These are phyloP conservation scores for Hetaerina americana DNA, from an alignment of 1,140 invertebrate genomes.

Conservation along the genomic window DNA sequence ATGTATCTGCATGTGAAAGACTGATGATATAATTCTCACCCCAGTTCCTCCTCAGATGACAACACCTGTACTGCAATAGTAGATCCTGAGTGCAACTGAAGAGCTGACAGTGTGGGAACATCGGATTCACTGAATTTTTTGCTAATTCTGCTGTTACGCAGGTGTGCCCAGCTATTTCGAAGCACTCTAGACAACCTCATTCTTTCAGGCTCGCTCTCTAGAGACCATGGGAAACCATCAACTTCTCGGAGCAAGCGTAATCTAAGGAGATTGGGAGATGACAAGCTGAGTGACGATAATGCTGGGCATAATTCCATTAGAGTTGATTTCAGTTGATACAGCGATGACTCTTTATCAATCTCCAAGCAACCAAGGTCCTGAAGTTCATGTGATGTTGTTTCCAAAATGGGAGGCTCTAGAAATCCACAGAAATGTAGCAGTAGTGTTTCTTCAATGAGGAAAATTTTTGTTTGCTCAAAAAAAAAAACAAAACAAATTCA, in stretches of 20 bases:
- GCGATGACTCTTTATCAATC: background rate
- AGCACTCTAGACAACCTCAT: background rate
- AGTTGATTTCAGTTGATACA: background rate
- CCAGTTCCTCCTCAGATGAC: background rate
- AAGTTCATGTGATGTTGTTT: background rate
- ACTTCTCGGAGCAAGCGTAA: background rate
- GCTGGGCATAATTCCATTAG: background rate
- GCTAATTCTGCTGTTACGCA: background rate
- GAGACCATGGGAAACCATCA: background rate
- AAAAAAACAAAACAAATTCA: background rate
- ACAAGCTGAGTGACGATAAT: background rate
- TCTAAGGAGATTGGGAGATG: background rate
- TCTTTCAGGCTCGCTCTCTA: background rate
- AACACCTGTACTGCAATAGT: background rate
- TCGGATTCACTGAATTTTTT: background rate
- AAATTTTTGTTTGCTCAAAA: background rate
- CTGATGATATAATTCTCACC: no score
- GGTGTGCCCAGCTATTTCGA: background rate
- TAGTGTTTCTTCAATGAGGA: background rate
- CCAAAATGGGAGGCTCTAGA: background rate
- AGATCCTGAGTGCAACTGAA: background rate
- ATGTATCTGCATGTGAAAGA: background rate
- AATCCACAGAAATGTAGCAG: background rate
- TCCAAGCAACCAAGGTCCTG: background rate
- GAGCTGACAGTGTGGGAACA: background rate